phyloP scores from a whole-genome alignment of 2,797 vertebrate genomes.

The Eutrigla gurnardus region DNA sequence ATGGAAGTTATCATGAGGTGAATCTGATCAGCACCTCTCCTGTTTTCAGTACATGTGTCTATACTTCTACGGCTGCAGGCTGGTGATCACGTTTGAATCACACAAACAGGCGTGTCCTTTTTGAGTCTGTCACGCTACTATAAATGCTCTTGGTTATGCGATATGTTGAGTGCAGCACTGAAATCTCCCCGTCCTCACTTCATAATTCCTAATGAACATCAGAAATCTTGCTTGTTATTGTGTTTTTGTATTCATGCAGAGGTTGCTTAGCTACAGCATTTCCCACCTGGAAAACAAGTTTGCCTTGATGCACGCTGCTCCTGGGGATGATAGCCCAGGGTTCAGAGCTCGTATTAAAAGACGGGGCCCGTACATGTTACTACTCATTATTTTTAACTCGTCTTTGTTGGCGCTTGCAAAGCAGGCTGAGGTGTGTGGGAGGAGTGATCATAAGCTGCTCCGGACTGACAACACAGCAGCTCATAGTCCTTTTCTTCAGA shows the following conservation, averaged over 20 bases:
- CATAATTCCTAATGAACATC: conserved; percentile 40
- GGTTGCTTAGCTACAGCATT: conserved; percentile 61
- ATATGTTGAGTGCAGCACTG: conserved; percentile 19
- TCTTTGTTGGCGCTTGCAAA: conserved; percentile 7
- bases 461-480: conserved; percentile 32
- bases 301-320: not conserved
- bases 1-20: not conserved
- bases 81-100: conserved; percentile 58
- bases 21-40: not conserved
- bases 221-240: conserved; percentile 31
- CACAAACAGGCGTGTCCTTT: conserved; percentile 48
- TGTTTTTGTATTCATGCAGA: conserved; percentile 37
- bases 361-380: conserved; percentile 5
- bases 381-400: conserved; percentile 24
- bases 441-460: conserved; percentile 39
- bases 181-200: conserved; percentile 10
- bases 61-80: not conserved
- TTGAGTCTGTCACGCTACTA: conserved; percentile 37
- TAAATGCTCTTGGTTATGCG: conserved; percentile 40
- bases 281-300: conserved; percentile 32
- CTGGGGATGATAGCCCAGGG: conserved; percentile 31
- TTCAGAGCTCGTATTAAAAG: conserved; percentile 36
- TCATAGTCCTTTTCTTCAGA: conserved; percentile 53
- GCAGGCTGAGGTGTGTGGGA: conserved; percentile 34
- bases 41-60: conserved; percentile 22